Evolutionary conservation across 92 coral and sea anemone genomes (phyloP).

Genomic region (Heliopora coerulea): DNA sequence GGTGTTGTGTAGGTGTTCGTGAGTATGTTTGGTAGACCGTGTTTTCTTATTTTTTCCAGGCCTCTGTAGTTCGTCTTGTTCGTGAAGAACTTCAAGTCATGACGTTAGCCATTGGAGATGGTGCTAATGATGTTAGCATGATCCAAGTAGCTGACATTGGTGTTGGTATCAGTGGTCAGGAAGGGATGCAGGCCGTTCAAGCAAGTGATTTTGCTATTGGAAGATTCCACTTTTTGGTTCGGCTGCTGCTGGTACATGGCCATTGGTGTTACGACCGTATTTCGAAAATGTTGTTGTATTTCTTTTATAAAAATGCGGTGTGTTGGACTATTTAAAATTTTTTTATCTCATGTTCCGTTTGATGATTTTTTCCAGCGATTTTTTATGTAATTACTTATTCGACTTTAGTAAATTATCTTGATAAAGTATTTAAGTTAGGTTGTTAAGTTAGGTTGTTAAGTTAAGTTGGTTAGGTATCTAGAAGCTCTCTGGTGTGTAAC

Average conservation of each 20-base stretch:
- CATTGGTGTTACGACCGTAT: constrained; percentile 99
- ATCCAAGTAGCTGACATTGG: constrained; percentile 99
- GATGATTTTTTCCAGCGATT: not conserved
- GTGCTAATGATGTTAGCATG: constrained; percentile 99
- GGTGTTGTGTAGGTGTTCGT: too few relatives aligned
- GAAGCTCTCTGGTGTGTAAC: too few relatives aligned
- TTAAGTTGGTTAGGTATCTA: too few relatives aligned
- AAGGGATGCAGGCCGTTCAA: constrained; percentile 99
- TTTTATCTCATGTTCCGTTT: not conserved
- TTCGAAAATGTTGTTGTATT: constrained; percentile 89
- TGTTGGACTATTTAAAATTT: constrained; percentile 18
- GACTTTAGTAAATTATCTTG: too few relatives aligned
- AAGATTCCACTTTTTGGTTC: constrained; percentile 82
- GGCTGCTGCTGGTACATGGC: constrained; percentile 87
- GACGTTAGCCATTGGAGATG: constrained; percentile 99
- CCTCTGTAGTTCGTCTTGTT: constrained; percentile 91
- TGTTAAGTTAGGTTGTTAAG: too few relatives aligned
- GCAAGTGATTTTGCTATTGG: constrained; percentile 99
- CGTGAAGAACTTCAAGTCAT: constrained; percentile 86
- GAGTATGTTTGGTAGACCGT: too few relatives aligned
- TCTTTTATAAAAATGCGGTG: constrained; percentile 97
- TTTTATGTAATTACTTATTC: too few relatives aligned
- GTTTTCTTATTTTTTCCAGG: constrained; percentile 47
- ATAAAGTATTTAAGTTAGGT: too few relatives aligned
- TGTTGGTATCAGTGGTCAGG: constrained; percentile 96